A percentile compares a stretch with the other conserved stretches of the same genome.
Conservation (phyloP, 2,888 invertebrate genomes). For the Empis livida region DNA sequence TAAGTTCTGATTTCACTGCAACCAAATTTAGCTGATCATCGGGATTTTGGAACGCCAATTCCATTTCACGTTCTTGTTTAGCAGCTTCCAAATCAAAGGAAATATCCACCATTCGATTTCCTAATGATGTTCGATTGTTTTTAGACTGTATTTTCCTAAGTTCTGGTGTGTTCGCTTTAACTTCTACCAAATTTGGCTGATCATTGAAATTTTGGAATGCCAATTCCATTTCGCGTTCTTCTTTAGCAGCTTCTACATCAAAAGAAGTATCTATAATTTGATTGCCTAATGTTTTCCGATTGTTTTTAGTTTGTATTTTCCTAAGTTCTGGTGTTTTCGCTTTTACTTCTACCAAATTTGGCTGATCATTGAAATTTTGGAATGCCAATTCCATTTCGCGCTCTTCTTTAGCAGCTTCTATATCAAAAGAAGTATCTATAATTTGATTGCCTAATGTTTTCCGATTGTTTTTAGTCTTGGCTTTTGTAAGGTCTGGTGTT, state of each 20-base stretch:
- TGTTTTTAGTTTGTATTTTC: not conserved
- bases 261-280: not conserved
- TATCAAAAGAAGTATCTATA: constrained; percentile 1
- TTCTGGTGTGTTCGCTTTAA: not conserved
- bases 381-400: constrained; percentile 6
- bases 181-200: not conserved
- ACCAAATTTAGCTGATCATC: constrained; percentile 1
- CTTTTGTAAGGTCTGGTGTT: constrained; percentile 9
- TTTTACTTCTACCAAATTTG: not conserved
- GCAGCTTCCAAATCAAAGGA: not conserved
- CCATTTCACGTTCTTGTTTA: not conserved
- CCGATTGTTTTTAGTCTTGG: not conserved
- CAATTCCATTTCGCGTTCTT: constrained; percentile 1
- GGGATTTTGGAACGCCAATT: not conserved
- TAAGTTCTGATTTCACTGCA: not conserved
- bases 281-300: not conserved
- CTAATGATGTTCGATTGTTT: not conserved
- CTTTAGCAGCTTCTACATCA: constrained; percentile 4
- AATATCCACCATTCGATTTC: not conserved
- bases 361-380: constrained; percentile 6
- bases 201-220: constrained; percentile 8
- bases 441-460: constrained; percentile 5
- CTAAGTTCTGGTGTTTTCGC: not conserved
- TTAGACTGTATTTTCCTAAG: too few species aligned
- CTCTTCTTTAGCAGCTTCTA: not conserved